These are phyloP conservation scores for Amphimallon solstitiale DNA, from an alignment of 2,888 invertebrate species.

Conservation along the genomic window DNA sequence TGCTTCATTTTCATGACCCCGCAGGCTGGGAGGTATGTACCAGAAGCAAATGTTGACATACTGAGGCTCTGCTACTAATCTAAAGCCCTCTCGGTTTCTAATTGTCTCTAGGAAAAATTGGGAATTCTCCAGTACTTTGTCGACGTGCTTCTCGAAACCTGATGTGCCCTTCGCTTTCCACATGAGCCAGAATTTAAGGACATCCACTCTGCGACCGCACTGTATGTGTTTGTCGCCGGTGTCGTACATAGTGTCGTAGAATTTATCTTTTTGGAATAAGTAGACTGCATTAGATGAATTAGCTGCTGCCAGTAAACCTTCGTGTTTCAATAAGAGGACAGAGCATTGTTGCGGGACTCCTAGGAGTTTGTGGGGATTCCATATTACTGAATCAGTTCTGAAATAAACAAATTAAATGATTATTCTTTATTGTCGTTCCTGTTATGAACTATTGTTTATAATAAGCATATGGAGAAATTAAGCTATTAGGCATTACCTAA, in stretches of 20 bases:
- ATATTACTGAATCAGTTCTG: conserved; percentile 90
- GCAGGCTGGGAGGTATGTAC: conserved; percentile 86
- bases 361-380: conserved; percentile 94
- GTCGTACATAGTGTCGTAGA: conserved; percentile 85
- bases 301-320: conserved; percentile 75
- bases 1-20: conserved; percentile 64
- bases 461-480: too few species aligned
- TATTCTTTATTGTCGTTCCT: too few species aligned
- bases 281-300: conserved; percentile 85
- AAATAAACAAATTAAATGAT: conserved; percentile 53
- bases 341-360: conserved; percentile 93
- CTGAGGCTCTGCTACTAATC: conserved; percentile 83
- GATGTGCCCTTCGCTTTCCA: conserved; percentile 93
- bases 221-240: conserved; percentile 95
- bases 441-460: too few species aligned
- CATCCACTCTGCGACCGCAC: conserved; percentile 94
- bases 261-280: conserved; percentile 91
- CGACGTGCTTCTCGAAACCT: conserved; percentile 82
- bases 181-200: conserved; percentile 98
- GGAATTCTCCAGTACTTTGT: conserved; percentile 80
- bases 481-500: too few species aligned
- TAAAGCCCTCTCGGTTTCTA: conserved; percentile 75
- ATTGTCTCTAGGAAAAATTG: conserved; percentile 76
- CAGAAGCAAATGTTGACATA: conserved; percentile 97
- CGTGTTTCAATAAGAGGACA: conserved; percentile 77